Conservation (phyloP, 2,113 vertebrate species). For the Osmerus eperlanus region DNA sequence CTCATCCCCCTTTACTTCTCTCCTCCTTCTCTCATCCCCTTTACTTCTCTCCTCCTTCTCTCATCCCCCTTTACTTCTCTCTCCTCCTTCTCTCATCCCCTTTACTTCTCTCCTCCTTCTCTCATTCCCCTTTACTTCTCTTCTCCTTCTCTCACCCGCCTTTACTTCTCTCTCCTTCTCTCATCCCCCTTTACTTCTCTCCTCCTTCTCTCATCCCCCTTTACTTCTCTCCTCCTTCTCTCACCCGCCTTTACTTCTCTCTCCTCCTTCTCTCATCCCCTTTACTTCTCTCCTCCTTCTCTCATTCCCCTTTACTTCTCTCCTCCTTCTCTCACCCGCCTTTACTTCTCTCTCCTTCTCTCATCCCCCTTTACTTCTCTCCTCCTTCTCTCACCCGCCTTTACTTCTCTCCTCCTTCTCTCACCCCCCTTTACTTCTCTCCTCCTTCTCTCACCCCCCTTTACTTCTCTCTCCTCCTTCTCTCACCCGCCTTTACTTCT, state of each 20-base stretch:
- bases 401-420: conserved; percentile 16
- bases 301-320: background rate
- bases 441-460: background rate
- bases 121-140: background rate
- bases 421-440: background rate
- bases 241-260: too few species aligned
- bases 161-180: background rate
- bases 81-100: background rate
- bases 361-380: background rate
- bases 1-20: background rate
- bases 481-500: background rate
- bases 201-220: conserved; percentile 9
- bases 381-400: background rate
- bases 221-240: background rate
- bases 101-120: conserved; percentile 16
- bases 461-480: background rate
- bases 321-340: conserved; percentile 11
- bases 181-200: background rate
- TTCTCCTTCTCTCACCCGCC: background rate
- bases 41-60: conserved; percentile 16
- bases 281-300: conserved; percentile 14
- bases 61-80: background rate
- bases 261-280: background rate
- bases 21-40: background rate
- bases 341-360: background rate